Evolutionary conservation across 2,113 vertebrate genomes (phyloP).

Genomic region (Aspiorhynchus laticeps): DNA sequence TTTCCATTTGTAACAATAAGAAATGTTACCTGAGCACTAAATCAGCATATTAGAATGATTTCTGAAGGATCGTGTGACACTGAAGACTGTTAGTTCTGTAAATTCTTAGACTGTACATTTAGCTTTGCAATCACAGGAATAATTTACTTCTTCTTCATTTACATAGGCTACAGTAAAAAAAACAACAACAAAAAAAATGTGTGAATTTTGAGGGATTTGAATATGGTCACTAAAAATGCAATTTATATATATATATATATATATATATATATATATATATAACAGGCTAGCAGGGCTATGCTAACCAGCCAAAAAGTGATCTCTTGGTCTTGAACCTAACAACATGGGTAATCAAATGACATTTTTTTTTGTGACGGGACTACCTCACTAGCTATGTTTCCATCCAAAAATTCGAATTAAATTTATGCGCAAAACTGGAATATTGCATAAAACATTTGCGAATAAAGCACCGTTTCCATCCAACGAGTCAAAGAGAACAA

Average conservation of each 20-base stretch:
- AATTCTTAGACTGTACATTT: background rate
- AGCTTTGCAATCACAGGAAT: background rate
- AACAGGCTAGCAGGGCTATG: background rate
- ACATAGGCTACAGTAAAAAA: no score
- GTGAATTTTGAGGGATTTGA: no score
- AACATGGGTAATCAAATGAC: background rate
- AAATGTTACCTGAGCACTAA: background rate
- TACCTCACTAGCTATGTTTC: background rate
- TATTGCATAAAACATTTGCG: no score
- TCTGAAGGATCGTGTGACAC: background rate
- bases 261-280: background rate
- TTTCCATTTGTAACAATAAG: background rate
- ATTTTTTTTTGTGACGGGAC: background rate
- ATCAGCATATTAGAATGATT: background rate
- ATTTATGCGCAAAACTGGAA: no score
- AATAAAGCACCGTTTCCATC: no score
- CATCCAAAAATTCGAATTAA: no score
- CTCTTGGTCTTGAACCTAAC: background rate
- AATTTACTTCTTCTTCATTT: no score
- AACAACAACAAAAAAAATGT: no score
- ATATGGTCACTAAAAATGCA: background rate
- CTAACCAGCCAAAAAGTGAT: background rate
- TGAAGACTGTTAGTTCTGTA: background rate
- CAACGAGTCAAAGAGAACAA: no score
- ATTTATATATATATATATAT: background rate